Evolutionary conservation across 2,888 invertebrate genomes (phyloP), one percentile per base, ranked within the genome.

Genomic region (Macaria liturata): DNA sequence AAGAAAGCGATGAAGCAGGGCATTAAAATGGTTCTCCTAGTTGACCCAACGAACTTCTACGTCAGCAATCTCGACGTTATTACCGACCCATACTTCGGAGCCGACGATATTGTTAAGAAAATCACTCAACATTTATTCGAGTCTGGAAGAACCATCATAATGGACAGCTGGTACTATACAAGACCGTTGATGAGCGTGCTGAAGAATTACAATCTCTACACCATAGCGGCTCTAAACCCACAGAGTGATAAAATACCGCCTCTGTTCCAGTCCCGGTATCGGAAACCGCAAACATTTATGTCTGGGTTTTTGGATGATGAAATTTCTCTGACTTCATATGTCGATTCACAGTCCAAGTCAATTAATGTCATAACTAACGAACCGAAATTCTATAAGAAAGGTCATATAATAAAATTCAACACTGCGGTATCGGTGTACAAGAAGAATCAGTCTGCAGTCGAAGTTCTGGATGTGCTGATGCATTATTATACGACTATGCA

Each of bases 401-500:
- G 78, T 8, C 78, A 52, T 4, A 52, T 82, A 61, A 72, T 72
- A 0, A 79, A 74, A 37, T 72, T 78, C 5, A 76, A 74, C 6
- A 81, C 85, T 39, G 83, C 81, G 4, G 83, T 85, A 4, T 81
- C 86, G 3, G 67, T 77, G 34, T 91, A 91, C 65, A 88, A 86
- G 63, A 90, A 82, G 65, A 78, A 86, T 60, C 81, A 85, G 40
- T 81, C 86, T 3, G 76, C 84, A 0, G 86, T 89, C 3, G 83
- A 86, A 78, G 86, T 91, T 7, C 62, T 86, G 7, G 86, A 88
- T 70, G 88, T 91, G 6, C 67, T 91, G 6, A 88, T 89, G 83
- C 81, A 88, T 72, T 88, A 88, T 68, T 91, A 91, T 59, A 90
- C 90, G 0, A 87, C 90, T 4, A 80, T 86, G 81, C 86, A 89